Evolutionary conservation across 2,113 vertebrate genomes (phyloP).

Genomic region (Clinocottus analis): DNA sequence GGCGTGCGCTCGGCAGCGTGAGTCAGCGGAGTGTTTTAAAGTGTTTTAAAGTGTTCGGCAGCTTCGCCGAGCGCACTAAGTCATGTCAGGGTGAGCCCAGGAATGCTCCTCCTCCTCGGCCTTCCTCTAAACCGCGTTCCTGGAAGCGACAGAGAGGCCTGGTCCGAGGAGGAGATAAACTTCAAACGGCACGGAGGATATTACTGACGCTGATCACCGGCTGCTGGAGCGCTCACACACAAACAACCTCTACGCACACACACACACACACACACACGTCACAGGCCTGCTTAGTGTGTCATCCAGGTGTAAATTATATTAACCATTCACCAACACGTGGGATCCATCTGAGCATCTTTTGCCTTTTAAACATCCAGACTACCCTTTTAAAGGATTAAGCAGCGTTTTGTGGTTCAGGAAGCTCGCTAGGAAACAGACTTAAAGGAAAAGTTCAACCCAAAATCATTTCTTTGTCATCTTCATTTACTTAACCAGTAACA

Average conservation of each 20-base stretch:
- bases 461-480: no score
- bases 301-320: conserved; percentile 72
- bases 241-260: background rate
- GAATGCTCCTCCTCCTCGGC: conserved; percentile 62
- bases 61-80: conserved; percentile 46
- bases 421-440: background rate
- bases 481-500: no score
- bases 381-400: conserved; percentile 48
- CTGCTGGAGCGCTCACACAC: conserved; percentile 24
- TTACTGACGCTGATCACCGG: conserved; percentile 65
- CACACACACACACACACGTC: conserved; percentile 26
- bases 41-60: conserved; percentile 53
- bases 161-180: conserved; percentile 74
- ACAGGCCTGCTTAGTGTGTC: conserved; percentile 77
- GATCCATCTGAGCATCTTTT: conserved; percentile 29
- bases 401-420: no score
- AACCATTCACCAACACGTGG: conserved; percentile 65
- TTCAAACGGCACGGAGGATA: conserved; percentile 71
- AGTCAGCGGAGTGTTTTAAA: conserved; percentile 66
- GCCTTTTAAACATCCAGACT: conserved; percentile 17
- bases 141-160: conserved; percentile 73
- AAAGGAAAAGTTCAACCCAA: background rate
- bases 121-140: conserved; percentile 71
- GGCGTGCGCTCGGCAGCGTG: conserved; percentile 43
- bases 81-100: conserved; percentile 58